Evolutionary conservation across 2,888 invertebrate genomes (phyloP).

Genomic region (Drosophila tripunctata): DNA sequence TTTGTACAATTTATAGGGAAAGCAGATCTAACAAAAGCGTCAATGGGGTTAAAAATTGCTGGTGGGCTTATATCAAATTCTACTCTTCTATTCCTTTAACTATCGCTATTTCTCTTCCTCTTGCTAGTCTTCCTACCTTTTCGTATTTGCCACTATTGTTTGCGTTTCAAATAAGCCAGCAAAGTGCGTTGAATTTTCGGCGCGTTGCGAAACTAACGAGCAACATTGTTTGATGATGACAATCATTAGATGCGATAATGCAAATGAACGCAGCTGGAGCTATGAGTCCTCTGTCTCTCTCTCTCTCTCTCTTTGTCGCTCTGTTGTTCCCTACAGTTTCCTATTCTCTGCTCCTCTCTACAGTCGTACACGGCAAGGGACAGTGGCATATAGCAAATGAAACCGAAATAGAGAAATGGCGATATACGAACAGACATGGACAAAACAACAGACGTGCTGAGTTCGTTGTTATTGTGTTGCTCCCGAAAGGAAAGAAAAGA

Average conservation of each 20-base stretch:
- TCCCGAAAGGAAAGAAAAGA: not conserved
- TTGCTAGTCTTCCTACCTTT: not conserved
- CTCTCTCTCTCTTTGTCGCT: not conserved
- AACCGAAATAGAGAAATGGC: not conserved
- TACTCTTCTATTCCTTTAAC: not conserved
- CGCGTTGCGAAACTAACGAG: slow-evolving; percentile 69
- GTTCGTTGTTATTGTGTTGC: slow-evolving; percentile 19
- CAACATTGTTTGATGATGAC: slow-evolving; percentile 79
- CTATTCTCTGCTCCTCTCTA: not conserved
- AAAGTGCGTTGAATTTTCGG: slow-evolving; percentile 44
- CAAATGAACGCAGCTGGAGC: slow-evolving; percentile 69
- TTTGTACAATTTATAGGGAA: not conserved
- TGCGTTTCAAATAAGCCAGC: slow-evolving; percentile 32
- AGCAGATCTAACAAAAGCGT: slow-evolving; percentile 26
- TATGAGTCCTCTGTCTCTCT: not conserved
- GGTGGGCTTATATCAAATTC: slow-evolving; percentile 2
- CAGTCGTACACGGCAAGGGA: not conserved
- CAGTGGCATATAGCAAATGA: not conserved
- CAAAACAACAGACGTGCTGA: slow-evolving; percentile 29
- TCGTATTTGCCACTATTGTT: slow-evolving; percentile 34
- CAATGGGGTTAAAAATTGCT: slow-evolving; percentile 35
- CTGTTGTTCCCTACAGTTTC: not conserved
- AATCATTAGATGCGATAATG: slow-evolving; percentile 81
- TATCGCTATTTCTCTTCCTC: not conserved
- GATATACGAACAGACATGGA: slow-evolving; percentile 6